A percentile compares a stretch with the other conserved stretches of the same genome.
phyloP scores from a whole-genome alignment of 1,140 invertebrate species.

The Danaus plexippus region DNA sequence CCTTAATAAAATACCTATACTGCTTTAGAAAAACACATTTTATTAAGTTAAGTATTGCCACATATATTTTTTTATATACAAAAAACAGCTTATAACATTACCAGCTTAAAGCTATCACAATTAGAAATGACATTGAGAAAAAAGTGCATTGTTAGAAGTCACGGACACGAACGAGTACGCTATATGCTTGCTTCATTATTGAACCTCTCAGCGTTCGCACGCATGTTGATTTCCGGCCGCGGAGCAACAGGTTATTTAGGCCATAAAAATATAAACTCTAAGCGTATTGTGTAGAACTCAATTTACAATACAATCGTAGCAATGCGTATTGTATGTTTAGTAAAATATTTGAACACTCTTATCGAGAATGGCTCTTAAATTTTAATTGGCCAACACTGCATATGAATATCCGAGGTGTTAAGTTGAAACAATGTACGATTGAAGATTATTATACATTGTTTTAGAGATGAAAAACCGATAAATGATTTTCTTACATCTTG shows the following conservation, averaged over 20 bases:
- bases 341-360: conserved; percentile 35
- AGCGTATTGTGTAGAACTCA: conserved; percentile 22
- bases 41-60: too few relatives aligned
- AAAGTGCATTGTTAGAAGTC: conserved; percentile 17
- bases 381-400: conserved; percentile 44
- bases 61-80: too few relatives aligned
- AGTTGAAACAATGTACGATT: too few relatives aligned
- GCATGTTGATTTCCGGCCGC: conserved; percentile 41
- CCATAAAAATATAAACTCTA: conserved; percentile 24
- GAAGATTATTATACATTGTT: too few relatives aligned
- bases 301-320: conserved; percentile 16
- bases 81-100: too few relatives aligned
- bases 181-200: conserved; percentile 34
- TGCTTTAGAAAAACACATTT: too few relatives aligned
- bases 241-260: conserved; percentile 21
- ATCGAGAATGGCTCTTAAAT: conserved; percentile 30
- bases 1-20: too few relatives aligned
- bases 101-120: too few relatives aligned
- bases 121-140: too few relatives aligned
- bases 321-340: conserved; percentile 16
- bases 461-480: too few relatives aligned
- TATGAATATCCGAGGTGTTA: conserved; percentile 10
- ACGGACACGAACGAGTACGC: conserved; percentile 24
- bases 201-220: conserved; percentile 40
- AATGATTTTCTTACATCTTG: too few relatives aligned